Base-by-base conservation (phyloP, 1,140 invertebrate species). In the Sycobia sp. region DNA sequence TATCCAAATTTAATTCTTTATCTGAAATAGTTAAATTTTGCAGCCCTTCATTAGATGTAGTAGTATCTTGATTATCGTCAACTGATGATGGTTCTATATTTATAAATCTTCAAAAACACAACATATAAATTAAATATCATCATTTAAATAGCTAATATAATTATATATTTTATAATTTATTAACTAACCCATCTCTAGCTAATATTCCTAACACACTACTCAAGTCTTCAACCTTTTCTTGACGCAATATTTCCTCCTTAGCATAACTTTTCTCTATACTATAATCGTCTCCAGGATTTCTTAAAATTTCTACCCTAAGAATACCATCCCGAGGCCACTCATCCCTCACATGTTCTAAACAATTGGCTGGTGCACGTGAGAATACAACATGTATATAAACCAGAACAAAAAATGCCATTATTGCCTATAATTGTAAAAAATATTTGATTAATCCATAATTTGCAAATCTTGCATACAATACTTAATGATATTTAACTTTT, bases 321-420 rank as follows among this genome's bases (percentile, higher is more conserved):
- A 99, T 96, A 13, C 97, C 97, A 82, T 98, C 93, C 60, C 93
- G 84, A 2, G 96, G 96, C 97, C 97, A 99, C 18, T 89, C 88
- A 67, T 93, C 86, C 76, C 93, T 88, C 25, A 98, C 87, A 77
- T 94, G 88, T 74, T 95, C 89, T 66, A 99, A 85, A 83, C 97
- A 99, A 71, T 94, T 96, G 36, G 94, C 93, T 22, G 96, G 96
- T 69, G 92, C 88, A 70, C 92, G 87, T 55, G 95, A 95, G 80
- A 98, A 98, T 39, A 91, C 90, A 75, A 96, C 88, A 76, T 99
- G 97, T 70, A 98, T 95, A 78, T 99, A 99, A 32, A 92, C 89
- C 67, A 99, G 85, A 36, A 96, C 90, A 76, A 94, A 93, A 79
- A 98, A 91, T 60, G 95, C 92, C 27, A 89, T 77, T 62, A 98